These are phyloP conservation scores for Neolamprologus variostigma DNA, from an alignment of 2,113 vertebrate genomes.

Conservation along the genomic window DNA sequence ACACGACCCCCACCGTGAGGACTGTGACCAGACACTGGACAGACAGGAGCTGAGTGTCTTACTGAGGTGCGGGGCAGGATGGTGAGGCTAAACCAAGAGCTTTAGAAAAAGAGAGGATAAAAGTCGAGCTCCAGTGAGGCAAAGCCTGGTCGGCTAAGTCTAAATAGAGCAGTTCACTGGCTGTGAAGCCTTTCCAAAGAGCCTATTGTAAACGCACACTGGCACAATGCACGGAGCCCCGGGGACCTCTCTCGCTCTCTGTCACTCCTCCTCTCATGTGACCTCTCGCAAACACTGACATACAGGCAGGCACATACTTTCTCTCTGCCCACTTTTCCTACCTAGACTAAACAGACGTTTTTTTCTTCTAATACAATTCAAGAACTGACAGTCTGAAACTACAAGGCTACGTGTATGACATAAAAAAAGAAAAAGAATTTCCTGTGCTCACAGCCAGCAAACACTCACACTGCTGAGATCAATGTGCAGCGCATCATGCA, in stretches of 20 bases:
- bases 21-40: constrained; percentile 1
- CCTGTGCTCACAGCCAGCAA: background rate
- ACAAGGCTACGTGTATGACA: background rate
- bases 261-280: constrained; percentile 41
- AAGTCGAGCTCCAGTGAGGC: constrained; percentile 41
- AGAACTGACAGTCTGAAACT: background rate
- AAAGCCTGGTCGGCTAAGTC: constrained; percentile 20
- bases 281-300: constrained; percentile 28
- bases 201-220: constrained; percentile 53
- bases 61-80: background rate
- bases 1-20: background rate
- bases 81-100: background rate
- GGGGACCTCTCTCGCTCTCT: constrained; percentile 33
- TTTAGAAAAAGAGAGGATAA: constrained; percentile 15
- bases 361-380: background rate
- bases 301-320: constrained; percentile 9
- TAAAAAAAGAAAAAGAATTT: background rate
- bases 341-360: background rate
- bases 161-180: constrained; percentile 49
- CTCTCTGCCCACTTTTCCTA: background rate
- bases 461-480: constrained; percentile 8
- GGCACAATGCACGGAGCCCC: constrained; percentile 45
- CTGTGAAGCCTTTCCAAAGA: constrained; percentile 52
- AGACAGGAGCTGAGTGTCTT: background rate
- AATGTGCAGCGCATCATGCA: constrained; percentile 8